These are phyloP conservation scores for Rhegmatorhina hoffmannsi DNA, from an alignment of 2,113 vertebrate species.

Conservation along the genomic window DNA sequence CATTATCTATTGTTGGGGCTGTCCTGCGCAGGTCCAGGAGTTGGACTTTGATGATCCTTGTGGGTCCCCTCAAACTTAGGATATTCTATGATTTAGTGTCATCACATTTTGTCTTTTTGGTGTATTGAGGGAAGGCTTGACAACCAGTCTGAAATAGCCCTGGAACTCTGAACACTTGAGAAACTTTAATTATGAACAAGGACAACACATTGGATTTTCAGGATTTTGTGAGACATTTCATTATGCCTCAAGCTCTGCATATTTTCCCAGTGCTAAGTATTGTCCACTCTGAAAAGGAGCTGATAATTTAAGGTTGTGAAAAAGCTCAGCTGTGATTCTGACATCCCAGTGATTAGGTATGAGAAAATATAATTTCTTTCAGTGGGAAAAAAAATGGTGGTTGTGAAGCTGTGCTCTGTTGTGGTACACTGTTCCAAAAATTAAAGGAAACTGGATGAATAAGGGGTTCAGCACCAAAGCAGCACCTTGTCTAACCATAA, in stretches of 20 bases:
- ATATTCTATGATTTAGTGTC: neutral
- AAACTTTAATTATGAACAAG: constrained; percentile 70
- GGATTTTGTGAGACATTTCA: constrained; percentile 70
- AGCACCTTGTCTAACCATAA: neutral
- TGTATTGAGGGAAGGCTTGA: constrained; percentile 58
- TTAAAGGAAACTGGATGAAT: neutral
- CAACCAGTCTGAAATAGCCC: constrained; percentile 68
- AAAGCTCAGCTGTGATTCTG: constrained; percentile 55
- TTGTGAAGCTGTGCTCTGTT: neutral
- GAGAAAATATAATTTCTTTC: constrained; percentile 18
- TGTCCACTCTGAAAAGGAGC: constrained; percentile 17
- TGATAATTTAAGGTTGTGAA: constrained; percentile 32
- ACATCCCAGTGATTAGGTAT: constrained; percentile 14
- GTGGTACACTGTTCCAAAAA: neutral
- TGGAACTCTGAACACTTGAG: constrained; percentile 64
- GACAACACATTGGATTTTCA: constrained; percentile 66
- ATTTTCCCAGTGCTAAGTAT: constrained; percentile 51
- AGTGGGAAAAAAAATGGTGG: neutral
- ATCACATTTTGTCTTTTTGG: constrained; percentile 6
- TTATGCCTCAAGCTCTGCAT: constrained; percentile 48
- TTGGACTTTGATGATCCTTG: neutral
- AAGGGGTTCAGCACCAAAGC: neutral
- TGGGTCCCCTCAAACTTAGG: neutral
- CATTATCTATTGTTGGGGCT: neutral
- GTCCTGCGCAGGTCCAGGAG: neutral